Base-by-base conservation (phyloP, 2,113 vertebrate genomes). In the Malurus elegans region DNA sequence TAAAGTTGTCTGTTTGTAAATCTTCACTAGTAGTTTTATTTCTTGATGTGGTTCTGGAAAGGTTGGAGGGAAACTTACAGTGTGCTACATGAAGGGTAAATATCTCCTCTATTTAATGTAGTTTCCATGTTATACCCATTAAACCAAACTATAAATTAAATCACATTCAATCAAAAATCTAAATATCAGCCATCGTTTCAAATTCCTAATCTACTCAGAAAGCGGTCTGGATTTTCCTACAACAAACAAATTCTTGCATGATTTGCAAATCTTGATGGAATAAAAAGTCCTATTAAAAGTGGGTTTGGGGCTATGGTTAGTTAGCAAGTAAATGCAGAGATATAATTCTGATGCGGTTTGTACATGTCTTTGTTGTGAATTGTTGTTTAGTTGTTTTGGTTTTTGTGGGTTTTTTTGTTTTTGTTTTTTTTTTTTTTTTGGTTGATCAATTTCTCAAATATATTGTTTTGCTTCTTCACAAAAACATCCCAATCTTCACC, bases 311-410 rank as follows among this genome's bases (percentile, higher is more conserved):
- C 2, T 79, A 40, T n/a, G 18, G 3, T 53, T 51, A 61, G 3
- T 60, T 80, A 80, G 9, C 23, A 61, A 69, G 12, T 48, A 72
- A 64, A 78, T 50, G 9, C 7, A 79, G 38, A 70, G 24, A 36
- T 18, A 14, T 17, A 32, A 67, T 66, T 50, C 15, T 47, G 5
- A 42, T 45, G 9, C 4, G 0, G 0, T 2, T 21, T 9, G 6
- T 2, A 8, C 2, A 5, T 18, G 5, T 26, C 18, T 69, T 75
- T 54, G 19, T 26, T 53, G 51, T 40, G 14, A 53, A 61, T 26
- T 67, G 4, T 20, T 51, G 6, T 40, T 67, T 23, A 2, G 18
- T 48, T 53, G 18, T 24, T 69, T 54, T 11, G 29, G 19, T 36
- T 38, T 38, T 38, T 38, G 38, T 38, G 9, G n/a, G n/a, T 38